Conservation (phyloP, 2,797 vertebrate species). For the Rallus crepitans region DNA sequence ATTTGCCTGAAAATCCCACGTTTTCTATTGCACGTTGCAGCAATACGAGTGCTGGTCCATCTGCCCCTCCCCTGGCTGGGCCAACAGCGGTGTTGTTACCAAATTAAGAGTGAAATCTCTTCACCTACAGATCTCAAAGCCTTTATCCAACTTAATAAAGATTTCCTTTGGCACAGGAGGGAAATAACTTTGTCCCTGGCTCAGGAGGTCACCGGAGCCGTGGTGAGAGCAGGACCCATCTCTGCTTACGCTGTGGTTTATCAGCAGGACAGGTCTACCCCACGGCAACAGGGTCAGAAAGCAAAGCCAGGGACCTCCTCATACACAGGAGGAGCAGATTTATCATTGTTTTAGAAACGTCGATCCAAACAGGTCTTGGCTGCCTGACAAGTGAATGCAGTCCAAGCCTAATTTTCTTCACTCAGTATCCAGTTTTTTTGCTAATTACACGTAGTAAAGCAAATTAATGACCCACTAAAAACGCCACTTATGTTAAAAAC, state of each 20-base stretch:
- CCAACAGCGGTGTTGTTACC: accelerated
- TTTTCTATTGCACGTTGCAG: accelerated
- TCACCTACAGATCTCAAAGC: background rate
- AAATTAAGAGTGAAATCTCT: background rate
- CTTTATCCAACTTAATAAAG: background rate
- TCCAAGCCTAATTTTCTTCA: background rate
- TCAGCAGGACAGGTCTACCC: background rate
- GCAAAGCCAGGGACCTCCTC: background rate
- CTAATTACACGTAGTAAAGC: background rate
- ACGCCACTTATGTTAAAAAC: background rate
- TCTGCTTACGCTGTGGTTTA: background rate
- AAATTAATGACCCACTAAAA: constrained; percentile 19
- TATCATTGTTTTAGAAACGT: constrained; percentile 22
- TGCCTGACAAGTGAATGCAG: background rate
- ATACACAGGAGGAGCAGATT: background rate
- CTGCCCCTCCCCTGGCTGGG: accelerated
- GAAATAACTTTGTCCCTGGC: background rate
- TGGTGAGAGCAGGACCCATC: accelerated
- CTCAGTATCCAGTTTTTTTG: background rate
- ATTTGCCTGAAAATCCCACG: accelerated
- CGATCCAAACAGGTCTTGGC: background rate
- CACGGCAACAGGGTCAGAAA: background rate
- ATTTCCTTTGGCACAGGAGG: background rate
- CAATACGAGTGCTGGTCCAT: accelerated
- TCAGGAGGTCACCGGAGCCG: accelerated